A percentile compares a stretch with the other conserved stretches of the same genome.
Conservation (phyloP, 2,113 vertebrate genomes). For the Crotalus helleri region DNA sequence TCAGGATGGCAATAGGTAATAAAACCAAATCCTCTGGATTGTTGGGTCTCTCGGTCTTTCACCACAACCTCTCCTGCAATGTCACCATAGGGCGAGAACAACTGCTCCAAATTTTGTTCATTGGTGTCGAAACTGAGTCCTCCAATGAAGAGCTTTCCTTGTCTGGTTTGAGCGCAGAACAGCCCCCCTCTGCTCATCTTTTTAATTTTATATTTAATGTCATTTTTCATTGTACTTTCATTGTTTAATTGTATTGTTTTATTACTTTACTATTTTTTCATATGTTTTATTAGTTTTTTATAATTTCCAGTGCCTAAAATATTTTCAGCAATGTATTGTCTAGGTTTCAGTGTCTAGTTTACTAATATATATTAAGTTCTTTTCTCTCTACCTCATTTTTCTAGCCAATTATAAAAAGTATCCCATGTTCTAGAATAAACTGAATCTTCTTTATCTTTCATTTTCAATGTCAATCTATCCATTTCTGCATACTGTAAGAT, state of each 20-base stretch:
- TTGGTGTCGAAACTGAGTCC: conserved; percentile 82
- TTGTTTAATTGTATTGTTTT: background rate
- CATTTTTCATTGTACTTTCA: background rate
- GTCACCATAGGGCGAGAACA: conserved; percentile 80
- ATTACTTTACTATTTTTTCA: background rate
- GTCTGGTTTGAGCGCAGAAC: no score
- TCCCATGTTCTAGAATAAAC: no score
- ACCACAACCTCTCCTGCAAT: conserved; percentile 82
- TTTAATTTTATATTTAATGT: background rate
- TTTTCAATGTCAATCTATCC: no score
- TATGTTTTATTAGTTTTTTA: no score
- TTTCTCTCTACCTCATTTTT: no score
- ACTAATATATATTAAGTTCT: no score
- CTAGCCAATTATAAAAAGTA: no score
- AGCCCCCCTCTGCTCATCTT: background rate
- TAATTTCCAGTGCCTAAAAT: no score
- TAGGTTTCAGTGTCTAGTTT: no score
- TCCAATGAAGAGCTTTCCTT: conserved; percentile 82
- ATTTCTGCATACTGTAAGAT: no score
- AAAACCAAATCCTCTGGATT: conserved; percentile 81
- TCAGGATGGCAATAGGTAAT: conserved; percentile 81
- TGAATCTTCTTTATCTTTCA: no score
- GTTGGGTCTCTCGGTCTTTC: conserved; percentile 79
- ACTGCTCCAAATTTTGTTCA: conserved; percentile 75
- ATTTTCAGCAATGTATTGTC: no score